Evolutionary conservation across 2,888 invertebrate species (phyloP).

Genomic region (Sarcophaga rosellei): DNA sequence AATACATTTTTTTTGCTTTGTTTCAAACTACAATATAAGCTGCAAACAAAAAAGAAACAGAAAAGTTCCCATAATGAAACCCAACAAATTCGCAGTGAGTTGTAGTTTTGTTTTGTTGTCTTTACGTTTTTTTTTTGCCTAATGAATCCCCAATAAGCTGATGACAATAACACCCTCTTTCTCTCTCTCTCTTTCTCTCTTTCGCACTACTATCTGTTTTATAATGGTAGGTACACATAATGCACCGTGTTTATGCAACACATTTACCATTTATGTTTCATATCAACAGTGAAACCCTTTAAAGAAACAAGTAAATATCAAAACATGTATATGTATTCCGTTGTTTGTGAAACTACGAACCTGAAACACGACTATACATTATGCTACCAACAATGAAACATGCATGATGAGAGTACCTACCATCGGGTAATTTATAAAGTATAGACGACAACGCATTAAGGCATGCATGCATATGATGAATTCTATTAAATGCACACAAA

Average conservation of each 20-base stretch:
- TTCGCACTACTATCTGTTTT: no score
- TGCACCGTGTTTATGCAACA: no score
- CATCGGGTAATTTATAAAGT: neutral
- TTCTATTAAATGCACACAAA: no score
- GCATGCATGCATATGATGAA: no score
- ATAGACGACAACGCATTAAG: neutral
- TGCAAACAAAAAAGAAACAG: constrained; percentile 21
- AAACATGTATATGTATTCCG: neutral
- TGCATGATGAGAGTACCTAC: no score
- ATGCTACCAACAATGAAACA: no score
- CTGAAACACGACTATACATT: no score
- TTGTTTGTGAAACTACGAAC: no score
- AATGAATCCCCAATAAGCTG: constrained; percentile 46
- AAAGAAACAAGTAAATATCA: neutral
- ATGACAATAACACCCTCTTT: neutral
- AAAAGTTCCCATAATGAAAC: constrained; percentile 62
- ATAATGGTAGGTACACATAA: no score
- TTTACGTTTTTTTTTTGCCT: constrained; percentile 15
- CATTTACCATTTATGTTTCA: no score
- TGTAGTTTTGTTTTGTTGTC: constrained; percentile 6
- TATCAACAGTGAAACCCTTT: no score
- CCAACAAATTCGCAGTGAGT: constrained; percentile 57
- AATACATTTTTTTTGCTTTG: neutral
- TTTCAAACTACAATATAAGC: neutral
- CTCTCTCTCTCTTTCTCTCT: no score